Base-by-base conservation (phyloP, 2,888 invertebrate species). In the Portevinia maculata region DNA sequence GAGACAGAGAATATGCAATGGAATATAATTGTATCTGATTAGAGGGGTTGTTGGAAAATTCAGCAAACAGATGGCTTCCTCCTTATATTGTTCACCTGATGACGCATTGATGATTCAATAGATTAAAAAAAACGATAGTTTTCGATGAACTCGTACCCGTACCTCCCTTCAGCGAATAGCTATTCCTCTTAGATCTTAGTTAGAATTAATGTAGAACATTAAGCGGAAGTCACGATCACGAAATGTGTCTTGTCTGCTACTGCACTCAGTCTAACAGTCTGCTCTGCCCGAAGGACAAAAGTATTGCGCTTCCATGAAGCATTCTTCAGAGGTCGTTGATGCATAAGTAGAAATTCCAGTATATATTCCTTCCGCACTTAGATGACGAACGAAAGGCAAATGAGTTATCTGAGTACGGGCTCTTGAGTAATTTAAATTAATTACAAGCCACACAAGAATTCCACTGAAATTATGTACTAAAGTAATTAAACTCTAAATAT, bases 361-460 rank as follows among this genome's bases (percentile, higher is more conserved):
- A 17, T 46, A 6, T 1, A 9, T 8, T 44, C 37, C 79, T 75
- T 74, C 79, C 55, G 67, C 67, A 75, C 74, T 74, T 62, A 75
- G 55, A 55, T 39, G 55, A 74, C 60, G 73, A 24, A 74, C 60
- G 73, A 24, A 24, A 24, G 5, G 3, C 24, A 44, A 78, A 64
- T 19, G 44, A 65, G 53, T 69, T 48, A 44, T 6, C 5, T 8
- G 21, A 28, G 65, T 48, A 50, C 50, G 28, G 9, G 55, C 48
- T 64, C 76, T 64, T 64, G 44, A 52, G 52, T 48, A 70, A 81
- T 70, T 81, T 76, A 70, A 81, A 76, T 75, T 81, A 76, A 76
- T 75, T 70, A 76, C 46, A 70, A 53, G 44, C 62, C 76, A 44
- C 52, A 76, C 70, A 64, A 57, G 57, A 52, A 64, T 57, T 41